Conservation (phyloP, 2,113 vertebrate species). For the Enhydra lutris region DNA sequence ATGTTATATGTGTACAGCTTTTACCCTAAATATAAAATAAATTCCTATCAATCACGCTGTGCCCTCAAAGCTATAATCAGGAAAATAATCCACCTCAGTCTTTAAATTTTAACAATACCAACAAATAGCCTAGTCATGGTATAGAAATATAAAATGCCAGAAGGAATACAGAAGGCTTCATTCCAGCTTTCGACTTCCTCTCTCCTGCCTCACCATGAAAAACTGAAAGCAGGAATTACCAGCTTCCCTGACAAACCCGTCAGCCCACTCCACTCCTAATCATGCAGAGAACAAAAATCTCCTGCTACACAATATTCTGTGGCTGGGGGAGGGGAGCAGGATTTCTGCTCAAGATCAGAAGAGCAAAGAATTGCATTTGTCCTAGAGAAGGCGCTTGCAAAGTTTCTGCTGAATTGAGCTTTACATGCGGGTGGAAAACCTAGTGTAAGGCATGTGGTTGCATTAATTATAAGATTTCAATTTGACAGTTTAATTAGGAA, state of each 20-base stretch:
- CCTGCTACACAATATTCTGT: neutral
- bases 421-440: slow-evolving; percentile 75
- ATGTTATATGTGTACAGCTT: neutral
- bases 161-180: neutral
- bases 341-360: slow-evolving; percentile 58
- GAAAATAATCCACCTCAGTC: neutral
- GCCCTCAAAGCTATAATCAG: neutral
- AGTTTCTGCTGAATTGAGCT: slow-evolving; percentile 77
- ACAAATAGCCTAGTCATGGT: neutral
- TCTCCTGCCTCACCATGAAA: slow-evolving; percentile 4
- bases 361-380: slow-evolving; percentile 49
- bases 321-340: neutral
- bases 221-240: slow-evolving; percentile 6
- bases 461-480: slow-evolving; percentile 86
- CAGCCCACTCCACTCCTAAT: slow-evolving; percentile 35
- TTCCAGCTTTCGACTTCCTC: neutral
- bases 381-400: slow-evolving; percentile 51
- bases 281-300: slow-evolving; percentile 57
- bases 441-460: slow-evolving; percentile 80
- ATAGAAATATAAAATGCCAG: neutral
- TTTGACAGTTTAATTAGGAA: slow-evolving; percentile 88
- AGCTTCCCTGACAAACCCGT: neutral
- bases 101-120: slow-evolving; percentile 37
- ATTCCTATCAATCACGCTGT: neutral
- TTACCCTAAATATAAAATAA: slow-evolving; percentile 5